Evolutionary conservation across 2,797 vertebrate genomes (phyloP).

Genomic region (Borostomias antarcticus): DNA sequence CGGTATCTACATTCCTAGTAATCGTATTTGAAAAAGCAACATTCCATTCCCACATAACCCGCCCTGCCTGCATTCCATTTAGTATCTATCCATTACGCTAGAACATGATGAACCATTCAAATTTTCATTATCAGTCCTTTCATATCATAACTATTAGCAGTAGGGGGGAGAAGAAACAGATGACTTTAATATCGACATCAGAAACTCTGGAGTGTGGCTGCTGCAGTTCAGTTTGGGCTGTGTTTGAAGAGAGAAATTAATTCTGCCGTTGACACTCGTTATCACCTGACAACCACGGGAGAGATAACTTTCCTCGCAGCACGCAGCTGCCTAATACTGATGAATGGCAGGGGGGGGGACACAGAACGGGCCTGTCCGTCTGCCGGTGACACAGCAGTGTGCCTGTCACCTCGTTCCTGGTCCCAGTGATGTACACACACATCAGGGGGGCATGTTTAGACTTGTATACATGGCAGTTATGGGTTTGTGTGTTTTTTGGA

Average conservation of each 20-base stretch:
- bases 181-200: constrained; percentile 48
- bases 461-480: constrained; percentile 5
- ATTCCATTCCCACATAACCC: constrained; percentile 18
- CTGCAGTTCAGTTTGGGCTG: constrained; percentile 38
- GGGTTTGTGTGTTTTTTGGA: constrained; percentile 12
- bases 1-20: constrained; percentile 31
- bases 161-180: constrained; percentile 37
- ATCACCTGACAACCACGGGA: constrained; percentile 10
- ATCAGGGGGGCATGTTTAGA: background rate
- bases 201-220: constrained; percentile 31
- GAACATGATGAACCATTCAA: constrained; percentile 51
- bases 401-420: constrained; percentile 3
- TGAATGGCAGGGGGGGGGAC: background rate
- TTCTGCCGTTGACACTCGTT: constrained; percentile 16
- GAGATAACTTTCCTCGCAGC: constrained; percentile 12
- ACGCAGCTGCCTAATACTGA: constrained; percentile 23
- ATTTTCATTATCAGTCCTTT: constrained; percentile 51
- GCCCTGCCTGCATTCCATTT: constrained; percentile 46
- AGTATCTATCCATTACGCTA: constrained; percentile 49
- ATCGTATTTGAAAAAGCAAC: constrained; percentile 17
- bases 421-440: background rate
- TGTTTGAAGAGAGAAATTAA: constrained; percentile 32
- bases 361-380: background rate
- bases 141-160: constrained; percentile 2
- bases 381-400: constrained; percentile 17